A percentile compares a stretch with the other conserved stretches of the same genome.
Conservation (phyloP, 2,113 vertebrate species). For the Megaceryle torquata region DNA sequence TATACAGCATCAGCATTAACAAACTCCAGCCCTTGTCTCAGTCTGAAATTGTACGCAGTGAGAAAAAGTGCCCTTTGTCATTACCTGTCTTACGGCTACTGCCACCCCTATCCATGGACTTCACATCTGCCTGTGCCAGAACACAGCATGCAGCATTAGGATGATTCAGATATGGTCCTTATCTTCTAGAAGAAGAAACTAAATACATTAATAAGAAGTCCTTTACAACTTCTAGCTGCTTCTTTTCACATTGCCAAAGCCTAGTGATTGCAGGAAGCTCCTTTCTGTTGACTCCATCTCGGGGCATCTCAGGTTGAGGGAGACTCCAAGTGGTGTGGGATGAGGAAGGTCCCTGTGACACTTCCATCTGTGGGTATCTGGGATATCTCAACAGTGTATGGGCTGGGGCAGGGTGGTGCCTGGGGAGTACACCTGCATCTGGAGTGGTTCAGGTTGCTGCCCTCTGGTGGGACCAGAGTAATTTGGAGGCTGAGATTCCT, state of each 20-base stretch:
- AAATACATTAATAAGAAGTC: not conserved
- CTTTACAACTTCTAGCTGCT: not conserved
- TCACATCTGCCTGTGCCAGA: not conserved
- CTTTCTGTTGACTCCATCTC: not conserved
- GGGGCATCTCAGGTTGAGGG: not conserved
- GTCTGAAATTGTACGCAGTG: not conserved
- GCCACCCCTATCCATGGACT: not conserved
- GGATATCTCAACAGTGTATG: not conserved
- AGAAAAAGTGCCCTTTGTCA: not conserved
- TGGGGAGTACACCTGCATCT: not conserved
- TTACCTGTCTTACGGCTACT: not conserved
- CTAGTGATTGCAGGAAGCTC: not conserved
- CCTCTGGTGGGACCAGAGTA: not conserved
- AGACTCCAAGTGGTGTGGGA: not conserved
- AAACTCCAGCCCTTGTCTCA: not conserved
- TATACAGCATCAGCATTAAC: not conserved
- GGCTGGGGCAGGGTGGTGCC: not conserved
- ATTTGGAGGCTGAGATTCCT: not conserved
- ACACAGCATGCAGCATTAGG: not conserved
- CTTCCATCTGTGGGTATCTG: not conserved
- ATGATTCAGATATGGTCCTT: not conserved
- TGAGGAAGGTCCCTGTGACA: not conserved
- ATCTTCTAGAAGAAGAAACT: not conserved
- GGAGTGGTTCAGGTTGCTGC: not conserved
- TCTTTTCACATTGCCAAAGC: not conserved